Conservation (phyloP, 2,888 invertebrate species). For the Diadegma fenestrale region DNA sequence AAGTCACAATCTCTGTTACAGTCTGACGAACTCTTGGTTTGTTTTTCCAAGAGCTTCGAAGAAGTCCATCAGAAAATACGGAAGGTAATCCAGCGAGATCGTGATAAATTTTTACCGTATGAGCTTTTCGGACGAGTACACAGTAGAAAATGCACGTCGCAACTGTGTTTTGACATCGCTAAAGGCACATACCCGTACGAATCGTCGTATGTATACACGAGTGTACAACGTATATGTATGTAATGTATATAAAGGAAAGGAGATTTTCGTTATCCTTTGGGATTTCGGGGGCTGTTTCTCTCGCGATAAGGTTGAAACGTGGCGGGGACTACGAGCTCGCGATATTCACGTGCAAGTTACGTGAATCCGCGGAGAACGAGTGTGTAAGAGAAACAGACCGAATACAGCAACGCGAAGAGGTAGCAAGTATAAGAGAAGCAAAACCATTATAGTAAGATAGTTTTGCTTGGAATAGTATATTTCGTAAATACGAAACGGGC, state of each 20-base stretch:
- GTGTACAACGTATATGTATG: neutral
- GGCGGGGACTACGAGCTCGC: conserved; percentile 23
- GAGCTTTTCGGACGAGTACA: conserved; percentile 37
- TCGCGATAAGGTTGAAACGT: conserved; percentile 57
- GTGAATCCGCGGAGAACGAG: conserved; percentile 6
- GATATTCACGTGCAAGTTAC: conserved; percentile 44
- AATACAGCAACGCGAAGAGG: neutral
- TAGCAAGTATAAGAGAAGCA: conserved; percentile 3
- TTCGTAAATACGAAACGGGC: conserved; percentile 33
- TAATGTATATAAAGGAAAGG: neutral
- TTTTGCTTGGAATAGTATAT: conserved; percentile 26
- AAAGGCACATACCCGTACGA: conserved; percentile 18
- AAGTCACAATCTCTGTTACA: conserved; percentile 3
- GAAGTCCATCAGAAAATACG: conserved; percentile 23
- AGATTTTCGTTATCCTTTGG: conserved; percentile 53
- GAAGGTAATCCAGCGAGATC: neutral
- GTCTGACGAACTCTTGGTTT: conserved; percentile 33
- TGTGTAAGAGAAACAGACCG: conserved; percentile 11
- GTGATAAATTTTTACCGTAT: conserved; percentile 46
- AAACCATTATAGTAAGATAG: conserved; percentile 18
- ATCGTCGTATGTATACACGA: neutral
- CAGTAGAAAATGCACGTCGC: conserved; percentile 48
- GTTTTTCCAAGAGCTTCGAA: conserved; percentile 17
- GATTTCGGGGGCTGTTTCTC: conserved; percentile 59
- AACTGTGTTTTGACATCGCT: conserved; percentile 17